Base-by-base conservation (phyloP, 35 echinoderm and acorn worm species). In the Amphiura filiformis region DNA sequence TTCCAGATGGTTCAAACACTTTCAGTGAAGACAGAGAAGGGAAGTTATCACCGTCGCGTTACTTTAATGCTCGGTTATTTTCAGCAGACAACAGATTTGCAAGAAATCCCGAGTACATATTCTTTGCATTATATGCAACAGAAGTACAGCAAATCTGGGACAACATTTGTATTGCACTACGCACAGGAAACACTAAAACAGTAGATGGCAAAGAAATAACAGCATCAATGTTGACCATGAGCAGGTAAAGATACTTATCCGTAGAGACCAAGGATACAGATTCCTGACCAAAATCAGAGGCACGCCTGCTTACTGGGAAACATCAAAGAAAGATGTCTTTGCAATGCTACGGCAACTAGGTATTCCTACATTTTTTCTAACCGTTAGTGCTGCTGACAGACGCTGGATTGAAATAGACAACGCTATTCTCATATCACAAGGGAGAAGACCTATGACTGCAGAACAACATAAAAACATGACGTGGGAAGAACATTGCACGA, bases 281-380 rank as follows among this genome's bases (percentile, higher is more conserved):
- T 96, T 96, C 33, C 18, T 96, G 37, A 96, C 85, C 84, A 85
- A 83, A 38, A 95, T 91, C 37, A 47, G n/a, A n/a, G 86, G 77
- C 84, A 33, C 89, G 84, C 13, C 88, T n/a, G 84, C 26, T n/a
- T 91, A 91, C 35, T 95, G 93, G 93, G 61, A 70, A n/a, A 70
- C 88, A 91, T 35, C 32, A 30, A 42, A 88, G 85, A 75, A 49
- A 88, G 85, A 91, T 81, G 23, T 94, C 20, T 87, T 87, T 37
- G 92, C 92, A 32, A 94, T 96, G 90, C 38, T 95, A 0, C 80
- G 89, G 84, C 86, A 96, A 70, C 49, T 96, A 75, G 90, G 94
- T 1, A 81, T 87, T 11, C 94, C 86, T 39, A 93, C 94, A 33
- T 96, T 34, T 18, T 52, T 94, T 84, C 31, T 33, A 20, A 85